phyloP scores from a whole-genome alignment of 2,888 invertebrate species.

The Rhamphomyia laevipes region DNA sequence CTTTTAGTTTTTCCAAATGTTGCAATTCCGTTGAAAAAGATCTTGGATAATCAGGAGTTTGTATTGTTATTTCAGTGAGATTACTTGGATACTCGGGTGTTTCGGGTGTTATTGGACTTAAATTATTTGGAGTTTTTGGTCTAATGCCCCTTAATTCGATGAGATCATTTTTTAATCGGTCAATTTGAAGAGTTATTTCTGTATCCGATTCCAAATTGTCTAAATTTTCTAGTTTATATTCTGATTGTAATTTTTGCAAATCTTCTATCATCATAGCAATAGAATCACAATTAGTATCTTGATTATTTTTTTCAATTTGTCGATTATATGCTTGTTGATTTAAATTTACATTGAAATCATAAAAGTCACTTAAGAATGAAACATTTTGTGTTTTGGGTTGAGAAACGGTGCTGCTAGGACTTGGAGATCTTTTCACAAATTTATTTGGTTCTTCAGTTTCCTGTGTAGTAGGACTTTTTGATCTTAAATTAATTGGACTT shows the following conservation, averaged over 20 bases:
- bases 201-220: conserved; percentile 15
- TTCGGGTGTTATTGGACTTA: neutral
- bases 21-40: conserved; percentile 23
- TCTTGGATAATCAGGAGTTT: conserved; percentile 15
- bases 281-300: conserved; percentile 10
- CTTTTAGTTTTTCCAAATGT: conserved; percentile 24
- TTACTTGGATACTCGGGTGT: neutral
- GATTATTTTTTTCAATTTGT: neutral
- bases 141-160: no score
- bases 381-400: conserved; percentile 3
- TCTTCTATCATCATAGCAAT: conserved; percentile 14
- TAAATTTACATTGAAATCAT: conserved; percentile 24
- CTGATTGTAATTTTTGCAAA: conserved; percentile 15
- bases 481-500: neutral
- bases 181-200: no score
- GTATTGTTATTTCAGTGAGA: no score
- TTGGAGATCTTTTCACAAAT: no score
- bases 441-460: no score
- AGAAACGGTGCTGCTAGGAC: neutral
- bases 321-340: conserved; percentile 21
- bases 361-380: conserved; percentile 14
- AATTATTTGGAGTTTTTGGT: no score
- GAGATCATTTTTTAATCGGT: no score
- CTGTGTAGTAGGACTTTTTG: no score
- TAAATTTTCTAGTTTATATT: conserved; percentile 19